Conservation (phyloP, 2,797 vertebrate species). For the Pseudochromis fuscus region DNA sequence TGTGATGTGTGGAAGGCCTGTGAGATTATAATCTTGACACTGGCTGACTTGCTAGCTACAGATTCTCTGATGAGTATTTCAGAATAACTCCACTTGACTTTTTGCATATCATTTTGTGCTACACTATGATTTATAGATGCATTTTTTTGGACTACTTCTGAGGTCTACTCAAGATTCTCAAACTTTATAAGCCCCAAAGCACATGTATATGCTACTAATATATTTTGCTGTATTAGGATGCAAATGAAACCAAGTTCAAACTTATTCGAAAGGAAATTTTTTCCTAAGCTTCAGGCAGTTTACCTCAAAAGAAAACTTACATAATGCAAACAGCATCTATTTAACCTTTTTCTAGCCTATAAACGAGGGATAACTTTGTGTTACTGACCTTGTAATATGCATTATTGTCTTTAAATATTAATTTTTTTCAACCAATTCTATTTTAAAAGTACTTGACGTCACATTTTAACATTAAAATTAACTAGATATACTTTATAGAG, state of each 20-base stretch:
- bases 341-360: neutral
- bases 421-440: conserved; percentile 22
- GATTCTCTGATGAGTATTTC: conserved; percentile 47
- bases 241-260: conserved; percentile 35
- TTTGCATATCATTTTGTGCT: conserved; percentile 71
- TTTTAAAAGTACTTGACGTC: conserved; percentile 30
- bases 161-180: conserved; percentile 33
- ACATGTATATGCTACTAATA: conserved; percentile 13
- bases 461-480: conserved; percentile 26
- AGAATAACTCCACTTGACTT: conserved; percentile 35
- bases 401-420: conserved; percentile 12
- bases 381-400: conserved; percentile 18
- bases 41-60: conserved; percentile 51
- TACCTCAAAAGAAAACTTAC: conserved; percentile 20
- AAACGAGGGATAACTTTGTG: neutral
- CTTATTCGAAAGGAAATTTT: conserved; percentile 6
- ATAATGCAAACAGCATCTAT: conserved; percentile 19
- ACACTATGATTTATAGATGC: conserved; percentile 45
- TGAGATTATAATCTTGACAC: conserved; percentile 37
- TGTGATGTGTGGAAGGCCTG: conserved; percentile 8
- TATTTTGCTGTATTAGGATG: conserved; percentile 22
- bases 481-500: neutral
- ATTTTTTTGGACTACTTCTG: conserved; percentile 26
- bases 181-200: conserved; percentile 17
- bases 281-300: conserved; percentile 16